Evolutionary conservation across 2,797 vertebrate genomes (phyloP), one percentile per base, ranked within the genome.

Genomic region (Protosalanx chinensis): DNA sequence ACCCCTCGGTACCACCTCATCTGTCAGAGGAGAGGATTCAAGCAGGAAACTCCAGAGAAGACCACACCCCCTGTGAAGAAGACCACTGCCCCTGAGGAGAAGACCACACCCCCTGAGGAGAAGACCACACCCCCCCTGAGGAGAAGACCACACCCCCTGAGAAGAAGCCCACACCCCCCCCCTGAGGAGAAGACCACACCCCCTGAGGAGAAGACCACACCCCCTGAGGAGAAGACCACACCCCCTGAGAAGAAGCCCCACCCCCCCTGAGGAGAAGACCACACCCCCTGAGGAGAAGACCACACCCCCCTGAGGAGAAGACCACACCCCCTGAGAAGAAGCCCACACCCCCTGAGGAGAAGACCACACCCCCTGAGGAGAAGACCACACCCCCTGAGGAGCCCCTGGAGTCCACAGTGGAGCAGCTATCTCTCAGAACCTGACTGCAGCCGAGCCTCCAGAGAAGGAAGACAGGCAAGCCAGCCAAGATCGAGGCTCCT

Each of bases 391-490:
- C 20, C 7, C 59, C 67, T 8, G 72, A 76, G 32, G 68, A 77
- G 16, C 80, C 82, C 67, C 70, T 81, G 69, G 81, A 85, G 51
- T 76, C 76, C 1, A 76, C 62, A 1, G 78, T 83, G 0, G 68
- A 82, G 51, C 77, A 73, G 53, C 64, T 58, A 73, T 69, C 18
- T 65, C 76, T 66, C 73, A 76, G 62, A 70, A 65, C 46, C 29
- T 15, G 20, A 59, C 20, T 41, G 37, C 37, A 41, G 37, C 37
- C 37, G 10, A 8, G 37, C 37, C 37, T 41, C 6, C 23, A 57
- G 49, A 46, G 66, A 51, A 53, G 18, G 51, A 53, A 53, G 51
- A 15, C 15, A 16, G 51, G 62, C 29, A 69, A 82, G 60, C 57
- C 37, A 58, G 35, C 29, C 10, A 30, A 20, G 35, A 8, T 5